Evolutionary conservation across 2,113 vertebrate genomes (phyloP).

Genomic region (Protomyctophum bolini): DNA sequence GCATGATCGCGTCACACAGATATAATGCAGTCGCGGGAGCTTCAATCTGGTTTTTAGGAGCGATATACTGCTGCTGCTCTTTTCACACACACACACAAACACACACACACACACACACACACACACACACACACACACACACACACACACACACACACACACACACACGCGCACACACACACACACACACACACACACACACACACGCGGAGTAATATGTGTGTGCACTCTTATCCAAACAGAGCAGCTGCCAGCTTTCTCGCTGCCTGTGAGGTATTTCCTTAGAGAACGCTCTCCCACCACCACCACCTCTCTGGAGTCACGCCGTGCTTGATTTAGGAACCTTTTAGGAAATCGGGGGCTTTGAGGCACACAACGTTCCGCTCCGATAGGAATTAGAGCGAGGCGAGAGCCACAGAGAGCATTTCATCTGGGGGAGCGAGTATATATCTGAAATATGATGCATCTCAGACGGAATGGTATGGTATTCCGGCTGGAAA

Average conservation of each 20-base stretch:
- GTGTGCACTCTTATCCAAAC: slow-evolving; percentile 57
- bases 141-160: too few species aligned
- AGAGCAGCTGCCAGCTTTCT: slow-evolving; percentile 49
- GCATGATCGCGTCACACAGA: slow-evolving; percentile 4
- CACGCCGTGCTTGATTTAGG: slow-evolving; percentile 44
- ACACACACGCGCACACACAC: too few species aligned
- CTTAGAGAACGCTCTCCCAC: slow-evolving; percentile 40
- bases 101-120: too few species aligned
- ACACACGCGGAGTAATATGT: too few species aligned
- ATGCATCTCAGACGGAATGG: neutral
- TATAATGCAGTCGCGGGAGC: slow-evolving; percentile 25
- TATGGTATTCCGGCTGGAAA: neutral
- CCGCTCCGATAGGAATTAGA: neutral
- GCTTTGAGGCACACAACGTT: slow-evolving; percentile 6
- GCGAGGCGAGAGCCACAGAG: neutral
- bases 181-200: too few species aligned
- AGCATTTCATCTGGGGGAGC: neutral
- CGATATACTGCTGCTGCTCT: neutral
- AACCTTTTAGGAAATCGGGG: slow-evolving; percentile 48
- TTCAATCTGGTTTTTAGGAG: slow-evolving; percentile 15
- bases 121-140: too few species aligned
- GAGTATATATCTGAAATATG: neutral
- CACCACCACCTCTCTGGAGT: slow-evolving; percentile 41
- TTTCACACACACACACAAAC: too few species aligned
- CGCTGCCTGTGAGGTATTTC: slow-evolving; percentile 47